Conservation (phyloP, 2,113 vertebrate genomes). For the Corythoichthys intestinalis region DNA sequence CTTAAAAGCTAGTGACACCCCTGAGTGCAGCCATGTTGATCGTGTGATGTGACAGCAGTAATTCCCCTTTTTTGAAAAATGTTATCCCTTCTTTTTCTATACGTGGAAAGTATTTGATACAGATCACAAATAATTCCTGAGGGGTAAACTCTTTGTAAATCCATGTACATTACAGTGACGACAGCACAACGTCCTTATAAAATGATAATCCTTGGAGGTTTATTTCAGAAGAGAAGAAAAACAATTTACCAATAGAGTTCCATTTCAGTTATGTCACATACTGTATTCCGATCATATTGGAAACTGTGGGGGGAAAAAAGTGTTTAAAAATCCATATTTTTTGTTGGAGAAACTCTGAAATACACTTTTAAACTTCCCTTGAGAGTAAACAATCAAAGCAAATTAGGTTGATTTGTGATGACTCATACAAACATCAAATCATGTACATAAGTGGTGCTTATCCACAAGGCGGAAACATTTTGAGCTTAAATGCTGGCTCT, state of each 20-base stretch:
- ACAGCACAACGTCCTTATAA: background rate
- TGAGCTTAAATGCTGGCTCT: background rate
- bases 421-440: background rate
- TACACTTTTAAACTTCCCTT: background rate
- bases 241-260: background rate
- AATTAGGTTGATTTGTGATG: background rate
- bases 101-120: background rate
- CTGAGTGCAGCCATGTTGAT: background rate
- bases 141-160: background rate
- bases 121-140: background rate
- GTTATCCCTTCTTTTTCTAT: background rate
- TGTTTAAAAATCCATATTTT: background rate
- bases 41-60: conserved; percentile 16
- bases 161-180: background rate
- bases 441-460: background rate
- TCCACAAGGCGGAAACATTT: background rate
- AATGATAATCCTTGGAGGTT: background rate
- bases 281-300: background rate
- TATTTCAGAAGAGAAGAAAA: background rate
- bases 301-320: background rate
- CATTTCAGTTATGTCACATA: background rate
- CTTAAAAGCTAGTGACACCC: too few relatives aligned
- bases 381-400: background rate
- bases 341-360: background rate
- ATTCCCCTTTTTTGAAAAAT: background rate